Conservation (phyloP, 2,797 vertebrate genomes). For the Gallinago solitaria region DNA sequence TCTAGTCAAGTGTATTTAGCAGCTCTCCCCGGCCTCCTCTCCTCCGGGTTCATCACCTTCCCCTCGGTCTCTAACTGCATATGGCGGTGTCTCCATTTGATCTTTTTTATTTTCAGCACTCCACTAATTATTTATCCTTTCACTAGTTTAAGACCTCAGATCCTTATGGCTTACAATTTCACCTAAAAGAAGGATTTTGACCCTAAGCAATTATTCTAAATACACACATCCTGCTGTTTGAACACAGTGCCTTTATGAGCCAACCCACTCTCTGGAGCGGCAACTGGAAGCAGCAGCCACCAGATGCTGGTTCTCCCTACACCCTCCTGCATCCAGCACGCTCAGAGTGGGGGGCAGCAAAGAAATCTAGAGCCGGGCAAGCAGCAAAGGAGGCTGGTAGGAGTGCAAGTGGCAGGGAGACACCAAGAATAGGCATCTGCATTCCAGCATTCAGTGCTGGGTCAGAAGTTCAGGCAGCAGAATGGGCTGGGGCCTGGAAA, state of each 20-base stretch:
- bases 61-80: not conserved
- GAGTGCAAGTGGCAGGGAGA: not conserved
- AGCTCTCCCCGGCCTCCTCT: not conserved
- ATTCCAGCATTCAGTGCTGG: not conserved
- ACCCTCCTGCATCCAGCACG: not conserved
- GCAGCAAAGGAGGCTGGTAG: not conserved
- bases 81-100: not conserved
- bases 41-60: not conserved
- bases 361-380: not conserved
- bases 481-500: constrained; percentile 6
- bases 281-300: not conserved
- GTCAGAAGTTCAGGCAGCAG: constrained; percentile 20
- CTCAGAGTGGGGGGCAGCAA: not conserved
- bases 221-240: not conserved
- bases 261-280: not conserved
- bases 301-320: not conserved
- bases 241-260: not conserved
- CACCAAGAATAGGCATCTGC: not conserved
- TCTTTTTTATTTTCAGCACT: not conserved
- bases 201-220: not conserved
- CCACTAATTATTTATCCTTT: not conserved
- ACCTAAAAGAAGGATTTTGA: not conserved
- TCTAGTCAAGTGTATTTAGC: not conserved
- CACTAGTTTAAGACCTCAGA: not conserved
- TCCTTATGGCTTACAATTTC: not conserved